Evolutionary conservation across 1,140 invertebrate species (phyloP), one percentile per base, ranked within the genome.

Genomic region (Contarinia nasturtii): DNA sequence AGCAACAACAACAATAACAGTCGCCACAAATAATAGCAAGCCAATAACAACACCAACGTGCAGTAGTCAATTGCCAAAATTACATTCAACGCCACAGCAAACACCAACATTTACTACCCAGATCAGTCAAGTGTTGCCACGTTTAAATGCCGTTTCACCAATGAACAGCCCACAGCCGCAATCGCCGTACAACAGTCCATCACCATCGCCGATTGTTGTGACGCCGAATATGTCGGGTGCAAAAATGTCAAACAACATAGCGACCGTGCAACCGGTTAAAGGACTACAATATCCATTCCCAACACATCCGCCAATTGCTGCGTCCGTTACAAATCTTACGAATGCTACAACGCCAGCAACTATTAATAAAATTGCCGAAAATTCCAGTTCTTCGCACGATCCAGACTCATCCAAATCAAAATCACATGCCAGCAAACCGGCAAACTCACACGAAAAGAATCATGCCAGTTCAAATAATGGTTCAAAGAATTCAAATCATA

Each of bases 271-370:
- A 22, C 38, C 57, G 45, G 55, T 63, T 34, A 63, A 65, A 34
- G 80, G 82, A 20, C 60, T 85, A 27, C 81, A 86, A 55, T 86
- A 86, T 67, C 82, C 83, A 19, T 86, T 86, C 67, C 82, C 82
- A 55, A 77, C 75, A 63, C 77, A 80, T 68, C 80, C 79, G 55
- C 75, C 77, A 50, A 65, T 73, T 50, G 65, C 67, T 49, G 60
- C 67, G 45, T 44, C 48, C 15, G 45, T 45, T 36, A 43, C 51
- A 45, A 27, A 45, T 17, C n/a, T 43, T 20, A 49, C 46, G 18
- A 42, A 48, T 11, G 15, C 52, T n/a, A 18, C 51, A 44, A 14
- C 44, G 3, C 43, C 48, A 12, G 41, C 44, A 18, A 43, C 45
- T 12, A 17, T 45, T 12, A 27, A 27, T 27, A 27, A 27, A 27